Evolutionary conservation across 2,113 vertebrate species (phyloP), one percentile per base, ranked within the genome.

Genomic region (Corythoichthys haematopterus): DNA sequence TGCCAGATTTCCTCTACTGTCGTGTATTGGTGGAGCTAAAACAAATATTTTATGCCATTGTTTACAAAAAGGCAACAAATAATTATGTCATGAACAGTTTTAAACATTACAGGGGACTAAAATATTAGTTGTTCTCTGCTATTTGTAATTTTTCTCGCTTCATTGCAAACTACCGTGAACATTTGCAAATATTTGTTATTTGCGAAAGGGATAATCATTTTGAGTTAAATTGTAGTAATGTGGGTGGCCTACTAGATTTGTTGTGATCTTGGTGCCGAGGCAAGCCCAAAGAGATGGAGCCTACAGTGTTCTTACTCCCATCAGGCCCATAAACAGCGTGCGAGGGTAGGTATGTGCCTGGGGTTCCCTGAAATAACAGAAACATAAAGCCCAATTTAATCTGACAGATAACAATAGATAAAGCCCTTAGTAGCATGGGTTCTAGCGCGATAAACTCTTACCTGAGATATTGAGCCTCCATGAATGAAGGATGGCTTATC

Each of bases 401-500:
- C 40, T 43, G 2, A 43, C 47, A 3, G 47, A 50, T 4, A 55
- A 55, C n/a, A 52, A 52, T 52, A 2, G 50, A 20, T 7, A 7
- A 20, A 28, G 1, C 6, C 50, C 15, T n/a, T 10, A 33, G 7
- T 53, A 20, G 8, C 20, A 55, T 55, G 28, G 20, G n/a, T 11
- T 11, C 9, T 4, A 33, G 28, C 16, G 2, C 52, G 12, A 11
- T 33, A 28, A 7, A 7, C 65, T 38, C 89, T 87, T 89, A 98
- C 97, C 94, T 97, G 96, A 75, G 95, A 98, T 80, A 99, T 98
- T 37, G 97, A 99, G 78, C 97, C 95, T 72, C 97, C 97, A 83
- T 98, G 94, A 83, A 98, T 97, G 87, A 98, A 98, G 35, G 97
- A 95, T 11, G 96, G 96, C 79, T 99, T 99, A 88, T 99, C 97